A percentile compares a stretch with the other conserved stretches of the same genome.
Conservation (phyloP, 1,140 invertebrate species). For the Panonychus citri region DNA sequence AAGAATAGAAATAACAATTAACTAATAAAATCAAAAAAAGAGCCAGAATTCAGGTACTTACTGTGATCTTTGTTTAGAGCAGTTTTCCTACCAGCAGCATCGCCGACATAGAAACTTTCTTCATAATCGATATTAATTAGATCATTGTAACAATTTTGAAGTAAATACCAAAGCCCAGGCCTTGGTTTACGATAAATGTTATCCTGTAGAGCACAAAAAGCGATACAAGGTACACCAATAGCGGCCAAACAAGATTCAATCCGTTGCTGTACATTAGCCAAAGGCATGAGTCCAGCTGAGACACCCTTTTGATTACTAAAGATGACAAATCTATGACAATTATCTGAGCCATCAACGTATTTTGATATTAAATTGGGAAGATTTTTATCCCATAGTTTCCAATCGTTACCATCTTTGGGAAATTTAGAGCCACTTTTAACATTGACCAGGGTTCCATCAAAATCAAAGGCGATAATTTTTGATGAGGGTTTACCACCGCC, state of each 20-base stretch:
- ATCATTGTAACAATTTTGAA: constrained; percentile 5
- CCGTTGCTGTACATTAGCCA: constrained; percentile 8
- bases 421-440: constrained; percentile 9
- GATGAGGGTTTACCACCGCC: constrained; percentile 1
- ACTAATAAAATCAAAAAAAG: neutral
- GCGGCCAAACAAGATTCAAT: constrained; percentile 2
- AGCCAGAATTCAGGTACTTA: neutral
- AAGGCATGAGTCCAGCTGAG: neutral
- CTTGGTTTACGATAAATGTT: constrained; percentile 12
- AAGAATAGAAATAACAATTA: neutral
- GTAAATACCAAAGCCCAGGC: constrained; percentile 6
- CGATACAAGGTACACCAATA: constrained; percentile 9
- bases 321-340: constrained; percentile 10
- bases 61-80: constrained; percentile 8
- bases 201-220: constrained; percentile 4
- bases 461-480: constrained; percentile 13
- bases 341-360: neutral
- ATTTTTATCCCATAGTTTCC: neutral
- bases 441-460: constrained; percentile 12
- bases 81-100: constrained; percentile 12
- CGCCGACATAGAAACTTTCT: constrained; percentile 13
- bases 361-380: neutral
- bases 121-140: constrained; percentile 3
- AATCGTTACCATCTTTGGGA: constrained; percentile 11
- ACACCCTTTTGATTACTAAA: constrained; percentile 13